phyloP scores from a whole-genome alignment of 37 sponge, comb jelly and placozoan species.

The Chondrilla cf. caribensis region DNA sequence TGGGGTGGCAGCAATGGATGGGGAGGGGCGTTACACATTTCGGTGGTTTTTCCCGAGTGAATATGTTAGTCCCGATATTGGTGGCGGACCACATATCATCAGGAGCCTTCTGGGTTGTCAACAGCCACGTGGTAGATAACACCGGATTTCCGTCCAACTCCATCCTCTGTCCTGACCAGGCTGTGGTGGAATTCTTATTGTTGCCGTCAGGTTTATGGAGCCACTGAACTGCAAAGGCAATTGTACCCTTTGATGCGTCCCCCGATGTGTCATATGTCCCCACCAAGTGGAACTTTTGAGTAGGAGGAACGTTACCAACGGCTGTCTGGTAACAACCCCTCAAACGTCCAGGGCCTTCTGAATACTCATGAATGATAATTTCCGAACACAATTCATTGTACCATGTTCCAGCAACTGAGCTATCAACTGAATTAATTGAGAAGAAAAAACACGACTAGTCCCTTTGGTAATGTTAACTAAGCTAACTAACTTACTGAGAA shows the following conservation, averaged over 20 bases:
- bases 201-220: neutral
- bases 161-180: constrained; percentile 23
- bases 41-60: neutral
- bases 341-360: neutral
- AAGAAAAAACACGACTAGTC: neutral
- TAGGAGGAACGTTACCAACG: neutral
- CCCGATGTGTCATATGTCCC: neutral
- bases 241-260: neutral
- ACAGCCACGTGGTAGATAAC: constrained; percentile 14
- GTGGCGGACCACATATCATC: neutral
- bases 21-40: neutral
- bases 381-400: constrained; percentile 11
- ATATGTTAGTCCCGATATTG: neutral
- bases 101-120: neutral
- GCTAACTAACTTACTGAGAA: too few relatives aligned
- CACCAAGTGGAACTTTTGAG: neutral
- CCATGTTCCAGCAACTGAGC: constrained; percentile 7
- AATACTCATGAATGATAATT: neutral
- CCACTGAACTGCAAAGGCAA: constrained; percentile 21
- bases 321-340: neutral
- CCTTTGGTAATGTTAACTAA: too few relatives aligned
- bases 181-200: constrained; percentile 1
- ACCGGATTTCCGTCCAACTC: neutral
- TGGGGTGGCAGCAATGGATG: constrained; percentile 11
- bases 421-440: neutral